Conservation (phyloP, 2,113 vertebrate genomes). For the Diglossa brunneiventris region DNA sequence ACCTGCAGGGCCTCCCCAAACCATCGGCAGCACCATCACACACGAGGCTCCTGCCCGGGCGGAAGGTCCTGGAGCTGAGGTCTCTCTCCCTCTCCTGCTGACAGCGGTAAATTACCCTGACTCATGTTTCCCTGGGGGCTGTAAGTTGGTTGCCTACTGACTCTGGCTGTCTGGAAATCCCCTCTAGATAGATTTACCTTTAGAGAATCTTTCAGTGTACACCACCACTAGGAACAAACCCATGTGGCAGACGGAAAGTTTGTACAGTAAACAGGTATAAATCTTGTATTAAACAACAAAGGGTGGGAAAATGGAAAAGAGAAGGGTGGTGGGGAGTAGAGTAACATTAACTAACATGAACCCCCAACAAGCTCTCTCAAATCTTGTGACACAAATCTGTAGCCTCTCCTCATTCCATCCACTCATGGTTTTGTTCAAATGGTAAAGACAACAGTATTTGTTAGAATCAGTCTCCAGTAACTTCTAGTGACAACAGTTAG, state of each 20-base stretch:
- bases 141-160: conserved; percentile 28
- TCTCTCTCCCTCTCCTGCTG: neutral
- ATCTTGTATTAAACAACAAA: conserved; percentile 55
- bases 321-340: neutral
- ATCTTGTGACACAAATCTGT: neutral
- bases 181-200: conserved; percentile 61
- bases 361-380: neutral
- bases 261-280: conserved; percentile 56
- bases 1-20: neutral
- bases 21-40: neutral
- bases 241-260: conserved; percentile 46
- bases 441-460: neutral
- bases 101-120: conserved; percentile 30
- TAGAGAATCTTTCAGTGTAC: conserved; percentile 35
- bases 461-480: neutral
- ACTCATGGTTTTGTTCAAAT: neutral
- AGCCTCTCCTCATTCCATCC: neutral
- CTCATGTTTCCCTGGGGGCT: conserved; percentile 30
- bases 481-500: neutral
- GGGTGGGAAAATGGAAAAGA: conserved; percentile 9
- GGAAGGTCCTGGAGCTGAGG: neutral
- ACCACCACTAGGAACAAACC: conserved; percentile 42
- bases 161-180: conserved; percentile 55
- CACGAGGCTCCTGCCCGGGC: neutral
- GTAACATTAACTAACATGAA: neutral